A percentile compares a stretch with the other conserved stretches of the same genome.
Evolutionary conservation across 2,888 invertebrate genomes (phyloP).

Genomic region (Patella caerulea): DNA sequence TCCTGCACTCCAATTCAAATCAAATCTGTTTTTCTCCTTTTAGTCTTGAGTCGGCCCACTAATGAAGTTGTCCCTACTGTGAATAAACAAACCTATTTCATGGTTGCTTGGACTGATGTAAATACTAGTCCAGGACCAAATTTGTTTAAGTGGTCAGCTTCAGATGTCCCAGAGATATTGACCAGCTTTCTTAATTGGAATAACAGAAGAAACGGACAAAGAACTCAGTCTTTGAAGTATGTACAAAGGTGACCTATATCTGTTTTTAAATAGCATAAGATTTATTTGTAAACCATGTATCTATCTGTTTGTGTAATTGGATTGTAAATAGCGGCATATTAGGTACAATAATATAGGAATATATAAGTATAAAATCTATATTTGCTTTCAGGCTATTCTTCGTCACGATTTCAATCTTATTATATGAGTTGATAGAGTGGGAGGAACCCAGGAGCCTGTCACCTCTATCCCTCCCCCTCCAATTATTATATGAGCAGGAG

Average conservation of each 20-base stretch:
- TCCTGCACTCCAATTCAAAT: background rate
- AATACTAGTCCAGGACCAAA: background rate
- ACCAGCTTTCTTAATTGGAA: constrained; percentile 1
- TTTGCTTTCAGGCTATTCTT: too few species aligned
- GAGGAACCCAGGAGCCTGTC: too few species aligned
- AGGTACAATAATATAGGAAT: too few species aligned
- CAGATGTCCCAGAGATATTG: background rate
- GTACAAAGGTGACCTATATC: constrained; percentile 1
- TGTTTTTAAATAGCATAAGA: background rate
- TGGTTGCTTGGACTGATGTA: constrained; percentile 5
- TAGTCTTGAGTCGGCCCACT: background rate
- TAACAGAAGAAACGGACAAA: background rate
- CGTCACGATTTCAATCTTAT: too few species aligned
- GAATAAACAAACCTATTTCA: constrained; percentile 7
- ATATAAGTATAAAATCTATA: too few species aligned
- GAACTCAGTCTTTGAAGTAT: background rate
- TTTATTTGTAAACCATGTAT: too few species aligned
- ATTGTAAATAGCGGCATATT: too few species aligned
- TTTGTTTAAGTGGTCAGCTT: constrained; percentile 1
- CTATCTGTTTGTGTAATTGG: too few species aligned
- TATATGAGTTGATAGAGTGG: too few species aligned
- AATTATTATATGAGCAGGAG: too few species aligned
- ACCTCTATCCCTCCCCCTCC: too few species aligned
- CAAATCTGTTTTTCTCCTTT: constrained; percentile 7
- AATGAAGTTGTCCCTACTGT: constrained; percentile 11